Percentiles rank a stretch among this genome's conserved stretches.
Evolutionary conservation across 2,888 invertebrate species (phyloP).

Genomic region (Criorhina ranunculi): DNA sequence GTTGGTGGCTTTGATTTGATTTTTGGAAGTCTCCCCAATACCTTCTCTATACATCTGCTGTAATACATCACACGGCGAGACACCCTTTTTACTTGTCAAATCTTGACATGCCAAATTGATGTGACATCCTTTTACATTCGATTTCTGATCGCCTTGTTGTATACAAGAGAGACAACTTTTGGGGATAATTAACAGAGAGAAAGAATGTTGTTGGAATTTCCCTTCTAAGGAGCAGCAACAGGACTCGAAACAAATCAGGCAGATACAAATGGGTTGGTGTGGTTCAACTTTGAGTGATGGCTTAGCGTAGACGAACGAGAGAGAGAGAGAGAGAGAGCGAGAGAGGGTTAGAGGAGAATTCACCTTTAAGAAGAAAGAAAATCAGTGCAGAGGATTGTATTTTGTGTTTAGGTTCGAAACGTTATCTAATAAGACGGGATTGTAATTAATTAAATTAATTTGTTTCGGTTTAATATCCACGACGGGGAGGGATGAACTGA

Average conservation of each 20-base stretch:
- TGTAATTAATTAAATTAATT: constrained; percentile 85
- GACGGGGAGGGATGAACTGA: neutral
- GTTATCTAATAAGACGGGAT: constrained; percentile 84
- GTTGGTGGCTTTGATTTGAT: constrained; percentile 43
- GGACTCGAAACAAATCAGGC: constrained; percentile 65
- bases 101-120: constrained; percentile 81
- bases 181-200: constrained; percentile 62
- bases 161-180: constrained; percentile 24
- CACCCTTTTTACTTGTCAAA: constrained; percentile 81
- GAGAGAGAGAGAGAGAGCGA: too few relatives aligned
- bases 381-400: constrained; percentile 46
- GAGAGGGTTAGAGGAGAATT: too few relatives aligned
- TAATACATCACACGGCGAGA: constrained; percentile 58
- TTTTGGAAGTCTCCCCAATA: constrained; percentile 41
- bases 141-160: constrained; percentile 76
- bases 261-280: constrained; percentile 65
- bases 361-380: constrained; percentile 42
- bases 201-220: constrained; percentile 30
- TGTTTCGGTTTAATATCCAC: constrained; percentile 82
- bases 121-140: constrained; percentile 82
- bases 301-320: constrained; percentile 18
- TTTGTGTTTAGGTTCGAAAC: constrained; percentile 27
- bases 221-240: constrained; percentile 63
- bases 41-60: constrained; percentile 62
- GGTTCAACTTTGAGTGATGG: constrained; percentile 65